Percentiles rank a stretch among this genome's conserved stretches.
Evolutionary conservation across 1,140 invertebrate species (phyloP).

Genomic region (Phymorhynchus buccinoides): DNA sequence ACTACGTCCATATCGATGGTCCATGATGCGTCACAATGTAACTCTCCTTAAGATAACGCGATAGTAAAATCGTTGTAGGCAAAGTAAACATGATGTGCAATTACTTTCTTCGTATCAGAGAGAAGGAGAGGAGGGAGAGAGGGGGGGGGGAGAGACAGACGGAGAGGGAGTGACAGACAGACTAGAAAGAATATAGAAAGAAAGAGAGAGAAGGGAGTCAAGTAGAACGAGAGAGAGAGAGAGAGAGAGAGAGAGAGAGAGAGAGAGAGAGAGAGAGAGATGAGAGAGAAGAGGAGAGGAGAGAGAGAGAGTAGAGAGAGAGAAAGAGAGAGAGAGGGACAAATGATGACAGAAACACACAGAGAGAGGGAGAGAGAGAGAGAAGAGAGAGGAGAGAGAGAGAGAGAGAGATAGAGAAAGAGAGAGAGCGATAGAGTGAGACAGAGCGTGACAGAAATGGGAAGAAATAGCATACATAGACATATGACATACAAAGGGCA

Average conservation of each 20-base stretch:
- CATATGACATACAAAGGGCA: neutral
- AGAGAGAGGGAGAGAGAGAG: conserved; percentile 3
- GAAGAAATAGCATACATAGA: no score
- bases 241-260: neutral
- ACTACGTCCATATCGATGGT: no score
- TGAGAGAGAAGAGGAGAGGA: neutral
- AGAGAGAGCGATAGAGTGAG: no score
- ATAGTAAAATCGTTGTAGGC: no score
- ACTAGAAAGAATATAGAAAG: neutral
- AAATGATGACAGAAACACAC: neutral
- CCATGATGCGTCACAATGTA: no score
- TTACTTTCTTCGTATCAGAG: no score
- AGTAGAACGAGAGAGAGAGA: neutral
- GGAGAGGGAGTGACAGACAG: neutral
- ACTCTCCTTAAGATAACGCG: no score
- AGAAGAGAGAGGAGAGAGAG: neutral
- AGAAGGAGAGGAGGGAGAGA: neutral
- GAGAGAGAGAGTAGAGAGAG: conserved; percentile 3
- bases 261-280: neutral
- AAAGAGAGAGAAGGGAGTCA: neutral
- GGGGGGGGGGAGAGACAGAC: neutral
- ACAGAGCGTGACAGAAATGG: no score
- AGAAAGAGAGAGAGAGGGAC: conserved; percentile 10
- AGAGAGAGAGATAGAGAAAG: neutral
- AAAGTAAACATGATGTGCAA: no score